Evolutionary conservation across 2,113 vertebrate species (phyloP).

Genomic region (Chloroceryle aenea): DNA sequence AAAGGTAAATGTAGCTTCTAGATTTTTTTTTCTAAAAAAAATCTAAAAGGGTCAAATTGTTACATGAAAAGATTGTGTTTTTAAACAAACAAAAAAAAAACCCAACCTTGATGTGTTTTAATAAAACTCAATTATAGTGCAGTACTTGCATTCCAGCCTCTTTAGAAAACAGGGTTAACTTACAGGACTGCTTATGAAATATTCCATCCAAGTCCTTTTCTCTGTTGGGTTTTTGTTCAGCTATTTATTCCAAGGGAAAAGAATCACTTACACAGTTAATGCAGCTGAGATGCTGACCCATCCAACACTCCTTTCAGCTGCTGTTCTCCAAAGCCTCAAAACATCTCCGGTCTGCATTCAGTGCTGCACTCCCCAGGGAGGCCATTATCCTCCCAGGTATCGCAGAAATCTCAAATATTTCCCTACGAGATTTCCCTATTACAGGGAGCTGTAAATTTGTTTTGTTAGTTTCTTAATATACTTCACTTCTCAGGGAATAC

Average conservation of each 20-base stretch:
- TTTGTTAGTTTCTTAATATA: not conserved
- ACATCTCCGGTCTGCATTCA: not conserved
- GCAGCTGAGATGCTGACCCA: slow-evolving; percentile 25
- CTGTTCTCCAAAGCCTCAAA: not conserved
- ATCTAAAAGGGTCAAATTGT: not conserved
- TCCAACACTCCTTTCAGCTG: slow-evolving; percentile 12
- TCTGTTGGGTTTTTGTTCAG: not conserved
- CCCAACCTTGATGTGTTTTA: not conserved
- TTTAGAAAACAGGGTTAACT: not conserved
- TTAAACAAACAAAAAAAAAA: not conserved
- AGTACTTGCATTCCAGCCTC: not conserved
- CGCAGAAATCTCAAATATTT: not conserved
- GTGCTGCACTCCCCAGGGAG: not conserved
- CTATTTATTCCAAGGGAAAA: not conserved
- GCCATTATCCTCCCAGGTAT: not conserved
- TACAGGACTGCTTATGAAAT: not conserved
- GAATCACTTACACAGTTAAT: not conserved
- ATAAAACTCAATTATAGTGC: not conserved
- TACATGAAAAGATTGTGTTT: not conserved
- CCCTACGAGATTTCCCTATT: not conserved
- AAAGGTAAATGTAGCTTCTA: not conserved
- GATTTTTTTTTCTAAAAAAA: not conserved
- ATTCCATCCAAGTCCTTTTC: not conserved
- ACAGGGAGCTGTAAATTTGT: not conserved
- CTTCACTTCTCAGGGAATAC: not conserved